phyloP scores from a whole-genome alignment of 1,140 invertebrate species.

The Tetragonula clypearis region DNA sequence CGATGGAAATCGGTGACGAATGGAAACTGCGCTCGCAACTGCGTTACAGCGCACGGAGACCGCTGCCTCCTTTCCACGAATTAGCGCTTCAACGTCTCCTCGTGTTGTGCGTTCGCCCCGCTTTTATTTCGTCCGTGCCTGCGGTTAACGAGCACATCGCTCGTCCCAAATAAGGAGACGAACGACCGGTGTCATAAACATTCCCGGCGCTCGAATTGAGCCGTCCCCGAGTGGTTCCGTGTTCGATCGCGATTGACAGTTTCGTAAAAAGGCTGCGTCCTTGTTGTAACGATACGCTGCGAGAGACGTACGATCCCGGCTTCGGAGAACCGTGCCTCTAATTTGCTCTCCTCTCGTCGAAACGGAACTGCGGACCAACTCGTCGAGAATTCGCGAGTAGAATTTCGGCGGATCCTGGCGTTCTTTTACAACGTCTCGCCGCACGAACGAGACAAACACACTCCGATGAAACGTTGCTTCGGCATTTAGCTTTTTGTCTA shows the following conservation, averaged over 20 bases:
- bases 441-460: too few relatives aligned
- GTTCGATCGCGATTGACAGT: conserved; percentile 55
- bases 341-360: conserved; percentile 38
- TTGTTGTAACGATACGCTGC: conserved; percentile 17
- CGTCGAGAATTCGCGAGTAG: background rate
- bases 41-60: background rate
- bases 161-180: conserved; percentile 55
- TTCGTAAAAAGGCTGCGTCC: conserved; percentile 48
- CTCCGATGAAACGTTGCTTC: background rate
- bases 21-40: conserved; percentile 8
- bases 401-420: background rate
- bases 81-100: conserved; percentile 43
- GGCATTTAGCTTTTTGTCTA: background rate
- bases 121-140: conserved; percentile 48
- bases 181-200: conserved; percentile 53
- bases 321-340: conserved; percentile 28
- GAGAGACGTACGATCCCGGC: conserved; percentile 22
- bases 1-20: conserved; percentile 30
- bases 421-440: background rate
- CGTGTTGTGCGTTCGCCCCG: background rate
- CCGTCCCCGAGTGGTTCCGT: conserved; percentile 47
- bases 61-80: conserved; percentile 19
- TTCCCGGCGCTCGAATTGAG: conserved; percentile 58
- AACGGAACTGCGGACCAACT: background rate
- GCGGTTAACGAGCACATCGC: conserved; percentile 49